Conservation (phyloP, 2,888 invertebrate species). For the Chirona hameri region DNA sequence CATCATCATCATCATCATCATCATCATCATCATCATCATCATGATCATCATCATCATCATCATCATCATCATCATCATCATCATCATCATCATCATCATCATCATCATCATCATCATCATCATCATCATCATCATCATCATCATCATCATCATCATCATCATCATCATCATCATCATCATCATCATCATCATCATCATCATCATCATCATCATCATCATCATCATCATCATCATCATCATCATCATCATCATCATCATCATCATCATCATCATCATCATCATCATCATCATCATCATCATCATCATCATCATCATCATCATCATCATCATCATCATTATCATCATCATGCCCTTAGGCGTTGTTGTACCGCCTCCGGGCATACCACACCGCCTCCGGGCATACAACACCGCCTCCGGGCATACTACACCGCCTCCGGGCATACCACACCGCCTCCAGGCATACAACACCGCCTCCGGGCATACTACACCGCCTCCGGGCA, state of each 20-base stretch:
- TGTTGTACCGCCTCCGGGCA: too few species aligned
- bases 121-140: conserved; percentile 22
- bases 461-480: too few species aligned
- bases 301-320: conserved; percentile 22
- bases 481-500: too few species aligned
- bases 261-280: conserved; percentile 22
- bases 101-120: conserved; percentile 10
- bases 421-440: too few species aligned
- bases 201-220: conserved; percentile 22
- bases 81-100: conserved; percentile 22
- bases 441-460: too few species aligned
- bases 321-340: too few species aligned
- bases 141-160: conserved; percentile 22
- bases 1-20: conserved; percentile 22
- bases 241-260: conserved; percentile 22
- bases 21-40: conserved; percentile 22
- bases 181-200: conserved; percentile 22
- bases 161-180: conserved; percentile 22
- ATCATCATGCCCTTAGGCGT: too few species aligned
- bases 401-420: too few species aligned
- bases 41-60: conserved; percentile 12
- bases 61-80: conserved; percentile 22
- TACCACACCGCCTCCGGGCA: too few species aligned
- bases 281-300: conserved; percentile 22
- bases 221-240: conserved; percentile 22